Conservation (phyloP, 1,140 invertebrate genomes). For the Ectropis grisescens region DNA sequence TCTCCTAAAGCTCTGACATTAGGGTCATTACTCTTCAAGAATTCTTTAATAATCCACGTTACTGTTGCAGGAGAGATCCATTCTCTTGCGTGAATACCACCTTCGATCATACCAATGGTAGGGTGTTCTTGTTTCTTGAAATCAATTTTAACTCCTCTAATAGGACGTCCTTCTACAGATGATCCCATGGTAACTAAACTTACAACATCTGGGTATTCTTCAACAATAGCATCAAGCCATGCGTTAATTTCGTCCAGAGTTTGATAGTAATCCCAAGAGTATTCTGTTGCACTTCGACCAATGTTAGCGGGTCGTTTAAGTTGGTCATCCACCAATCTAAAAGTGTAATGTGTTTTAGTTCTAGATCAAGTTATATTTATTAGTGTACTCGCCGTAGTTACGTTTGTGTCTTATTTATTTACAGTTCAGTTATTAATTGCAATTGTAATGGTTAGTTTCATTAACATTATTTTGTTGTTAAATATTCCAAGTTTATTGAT, state of each 20-base stretch:
- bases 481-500: too few species aligned
- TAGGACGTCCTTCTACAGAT: conserved; percentile 70
- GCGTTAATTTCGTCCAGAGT: conserved; percentile 56
- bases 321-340: conserved; percentile 35
- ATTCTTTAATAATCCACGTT: conserved; percentile 77
- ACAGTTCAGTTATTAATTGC: too few species aligned
- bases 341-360: too few species aligned
- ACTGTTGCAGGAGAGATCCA: conserved; percentile 86
- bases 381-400: too few species aligned
- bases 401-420: too few species aligned
- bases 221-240: conserved; percentile 59
- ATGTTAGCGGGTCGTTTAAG: conserved; percentile 11
- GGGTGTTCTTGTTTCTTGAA: conserved; percentile 30
- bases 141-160: conserved; percentile 72
- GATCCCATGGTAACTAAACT: conserved; percentile 63
- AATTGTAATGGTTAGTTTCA: too few species aligned
- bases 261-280: conserved; percentile 59
- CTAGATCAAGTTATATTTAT: too few species aligned
- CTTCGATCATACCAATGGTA: conserved; percentile 70
- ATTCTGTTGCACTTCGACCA: conserved; percentile 9
- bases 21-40: conserved; percentile 71
- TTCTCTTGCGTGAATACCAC: conserved; percentile 80
- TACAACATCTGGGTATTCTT: conserved; percentile 61
- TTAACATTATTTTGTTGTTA: too few species aligned
- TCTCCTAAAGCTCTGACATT: conserved; percentile 67